Percentiles rank a stretch among this genome's conserved stretches.
Conservation (phyloP, 2,888 invertebrate genomes). For the Leuctra nigra region DNA sequence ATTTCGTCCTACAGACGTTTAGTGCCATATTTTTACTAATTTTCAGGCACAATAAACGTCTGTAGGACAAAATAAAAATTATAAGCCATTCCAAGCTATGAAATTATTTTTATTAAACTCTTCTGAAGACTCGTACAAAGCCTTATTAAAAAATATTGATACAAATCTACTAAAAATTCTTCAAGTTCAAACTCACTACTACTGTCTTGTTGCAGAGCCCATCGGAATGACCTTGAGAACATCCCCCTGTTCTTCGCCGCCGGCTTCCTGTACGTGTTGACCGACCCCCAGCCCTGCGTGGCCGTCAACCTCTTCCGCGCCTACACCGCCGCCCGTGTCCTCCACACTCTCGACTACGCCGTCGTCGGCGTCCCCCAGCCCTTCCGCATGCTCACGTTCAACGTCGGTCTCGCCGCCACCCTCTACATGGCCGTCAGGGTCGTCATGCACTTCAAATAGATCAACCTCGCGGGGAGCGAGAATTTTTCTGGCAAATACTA, state of each 20-base stretch:
- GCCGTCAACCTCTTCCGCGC: conserved; percentile 51
- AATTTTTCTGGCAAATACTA: too few species aligned
- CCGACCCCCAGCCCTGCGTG: conserved; percentile 45
- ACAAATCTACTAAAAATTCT: too few species aligned
- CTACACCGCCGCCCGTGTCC: conserved; percentile 48
- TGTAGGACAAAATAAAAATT: too few species aligned
- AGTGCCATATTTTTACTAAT: too few species aligned
- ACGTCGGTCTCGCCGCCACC: conserved; percentile 41
- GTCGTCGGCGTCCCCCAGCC: conserved; percentile 55
- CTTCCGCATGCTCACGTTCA: conserved; percentile 43
- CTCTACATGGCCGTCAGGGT: conserved; percentile 44
- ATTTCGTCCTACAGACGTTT: too few species aligned
- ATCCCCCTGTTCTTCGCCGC: conserved; percentile 57
- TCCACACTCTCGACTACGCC: conserved; percentile 60
- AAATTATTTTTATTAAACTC: too few species aligned
- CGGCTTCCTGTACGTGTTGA: conserved; percentile 53
- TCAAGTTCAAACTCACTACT: too few species aligned
- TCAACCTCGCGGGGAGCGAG: too few species aligned
- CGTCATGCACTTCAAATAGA: conserved; percentile 6
- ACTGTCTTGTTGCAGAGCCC: conserved; percentile 46
- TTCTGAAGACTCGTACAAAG: too few species aligned
- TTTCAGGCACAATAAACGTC: too few species aligned
- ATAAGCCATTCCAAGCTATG: too few species aligned
- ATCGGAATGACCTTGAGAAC: conserved; percentile 66
- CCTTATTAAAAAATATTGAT: too few species aligned